Base-by-base conservation (phyloP, 2,888 invertebrate genomes). In the Griposia aprilina region DNA sequence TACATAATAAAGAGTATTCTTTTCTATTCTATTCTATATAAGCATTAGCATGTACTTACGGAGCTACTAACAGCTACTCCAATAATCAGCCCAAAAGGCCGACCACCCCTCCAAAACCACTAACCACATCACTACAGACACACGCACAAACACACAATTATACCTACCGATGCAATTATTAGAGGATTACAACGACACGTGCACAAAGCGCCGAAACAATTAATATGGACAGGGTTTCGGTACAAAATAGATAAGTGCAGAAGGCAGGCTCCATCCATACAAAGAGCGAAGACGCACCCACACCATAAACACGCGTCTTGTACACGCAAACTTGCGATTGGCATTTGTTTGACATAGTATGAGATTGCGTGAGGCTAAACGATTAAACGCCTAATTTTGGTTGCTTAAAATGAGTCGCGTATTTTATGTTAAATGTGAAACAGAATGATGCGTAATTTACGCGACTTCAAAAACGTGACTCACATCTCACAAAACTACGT, bases 191-290 rank as follows among this genome's bases (percentile, higher is more conserved):
- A 85, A 76, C 74, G 78, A 78, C 86, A 82, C 72, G 70, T 74
- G 68, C 70, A 82, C 79, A 83, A 81, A 85, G 86, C 86, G 68
- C 71, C 70, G 81, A 88, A 85, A 90, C 90, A 90, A 91, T 90
- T 90, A 90, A 87, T 90, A 86, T 72, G 72, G 55, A 84, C 84
- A 71, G 62, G 30, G 50, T 62, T 26, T 50, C 48, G 10, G 1
- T 6, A 62, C 8, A 26, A 8, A 26, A 48, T 15, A 74, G 15
- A 30, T 20, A 1, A 0, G 5, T 6, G 23, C 59, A 80, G 52
- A 74, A 81, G 36, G 2, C 11, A 0, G 0, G 1, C 23, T 57
- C 13, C 0, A 17, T 57, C 13, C 0, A 17, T 6, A 36, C 6
- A 10, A 23, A 0, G 0, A 2, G 30, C 4, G 2, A 17, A 68